phyloP scores from a whole-genome alignment of 1,140 invertebrate species.

The Episyrphus balteatus region DNA sequence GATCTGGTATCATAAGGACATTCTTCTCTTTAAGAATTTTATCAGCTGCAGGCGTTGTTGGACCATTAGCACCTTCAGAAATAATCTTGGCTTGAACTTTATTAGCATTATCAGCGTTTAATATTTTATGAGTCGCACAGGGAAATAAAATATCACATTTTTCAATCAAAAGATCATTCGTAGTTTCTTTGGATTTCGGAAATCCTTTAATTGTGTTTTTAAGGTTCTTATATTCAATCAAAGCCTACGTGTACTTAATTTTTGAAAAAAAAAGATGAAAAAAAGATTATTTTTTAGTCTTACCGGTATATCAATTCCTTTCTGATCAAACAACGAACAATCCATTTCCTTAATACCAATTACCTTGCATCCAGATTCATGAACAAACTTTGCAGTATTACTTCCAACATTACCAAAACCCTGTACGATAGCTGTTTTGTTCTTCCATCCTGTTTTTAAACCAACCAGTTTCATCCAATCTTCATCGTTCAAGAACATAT shows the following conservation, averaged over 20 bases:
- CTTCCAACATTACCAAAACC: constrained; percentile 84
- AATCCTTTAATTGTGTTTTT: constrained; percentile 66
- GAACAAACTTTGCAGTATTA: constrained; percentile 63
- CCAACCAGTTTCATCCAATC: constrained; percentile 68
- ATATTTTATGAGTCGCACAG: constrained; percentile 72
- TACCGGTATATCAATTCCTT: constrained; percentile 71
- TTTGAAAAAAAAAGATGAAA: background rate
- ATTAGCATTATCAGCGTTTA: constrained; percentile 63
- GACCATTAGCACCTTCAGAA: constrained; percentile 78
- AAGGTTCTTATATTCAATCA: constrained; percentile 41
- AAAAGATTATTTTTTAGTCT: constrained; percentile 4
- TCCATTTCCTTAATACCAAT: constrained; percentile 71
- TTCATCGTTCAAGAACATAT: constrained; percentile 66
- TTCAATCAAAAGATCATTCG: constrained; percentile 53
- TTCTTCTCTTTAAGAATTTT: constrained; percentile 59
- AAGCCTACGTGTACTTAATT: constrained; percentile 31
- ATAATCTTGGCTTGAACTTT: constrained; percentile 64
- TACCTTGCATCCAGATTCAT: constrained; percentile 65
- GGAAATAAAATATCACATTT: constrained; percentile 80
- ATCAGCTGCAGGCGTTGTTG: constrained; percentile 74
- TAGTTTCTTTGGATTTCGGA: constrained; percentile 52
- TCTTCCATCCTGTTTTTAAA: constrained; percentile 54
- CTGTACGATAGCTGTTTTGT: constrained; percentile 82
- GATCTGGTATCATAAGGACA: constrained; percentile 73
- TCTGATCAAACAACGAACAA: constrained; percentile 55